Percentiles rank a stretch among this genome's conserved stretches.
Conservation (phyloP, 92 coral and sea anemone genomes). For the Zoanthus gigantus region DNA sequence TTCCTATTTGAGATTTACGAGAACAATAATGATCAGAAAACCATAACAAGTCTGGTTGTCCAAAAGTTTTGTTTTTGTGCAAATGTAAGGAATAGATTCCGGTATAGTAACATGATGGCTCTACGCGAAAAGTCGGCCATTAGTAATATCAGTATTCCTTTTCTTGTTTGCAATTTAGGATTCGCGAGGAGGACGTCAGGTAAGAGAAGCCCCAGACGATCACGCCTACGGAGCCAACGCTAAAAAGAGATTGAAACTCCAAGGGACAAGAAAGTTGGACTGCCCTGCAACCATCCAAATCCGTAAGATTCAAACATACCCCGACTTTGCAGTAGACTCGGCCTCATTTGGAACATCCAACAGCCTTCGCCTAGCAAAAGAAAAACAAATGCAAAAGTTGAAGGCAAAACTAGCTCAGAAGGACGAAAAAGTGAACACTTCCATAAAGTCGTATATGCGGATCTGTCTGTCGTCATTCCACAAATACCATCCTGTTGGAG, state of each 20-base stretch:
- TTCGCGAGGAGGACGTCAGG: constrained; percentile 11
- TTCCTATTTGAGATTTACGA: neutral
- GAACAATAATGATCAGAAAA: neutral
- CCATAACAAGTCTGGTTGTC: neutral
- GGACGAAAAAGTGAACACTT: constrained; percentile 27
- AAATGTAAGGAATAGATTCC: neutral
- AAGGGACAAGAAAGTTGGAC: constrained; percentile 8
- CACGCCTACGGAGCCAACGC: neutral
- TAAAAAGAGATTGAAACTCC: constrained; percentile 17
- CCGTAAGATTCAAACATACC: constrained; percentile 8
- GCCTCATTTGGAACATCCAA: constrained; percentile 21
- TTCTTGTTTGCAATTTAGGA: constrained; percentile 4
- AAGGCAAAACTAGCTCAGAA: constrained; percentile 30
- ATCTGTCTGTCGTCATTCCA: constrained; percentile 35
- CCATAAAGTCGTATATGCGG: constrained; percentile 29
- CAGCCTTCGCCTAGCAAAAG: constrained; percentile 27
- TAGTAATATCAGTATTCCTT: neutral
- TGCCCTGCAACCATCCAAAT: constrained; percentile 13
- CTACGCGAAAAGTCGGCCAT: neutral
- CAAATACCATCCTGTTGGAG: constrained; percentile 59
- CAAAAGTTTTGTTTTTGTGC: constrained; percentile 1
- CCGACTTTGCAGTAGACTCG: constrained; percentile 36
- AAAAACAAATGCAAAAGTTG: constrained; percentile 35
- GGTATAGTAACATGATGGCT: neutral
- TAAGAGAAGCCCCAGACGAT: constrained; percentile 12